Base-by-base conservation (phyloP, 1,140 invertebrate species). In the Apis cerana region DNA sequence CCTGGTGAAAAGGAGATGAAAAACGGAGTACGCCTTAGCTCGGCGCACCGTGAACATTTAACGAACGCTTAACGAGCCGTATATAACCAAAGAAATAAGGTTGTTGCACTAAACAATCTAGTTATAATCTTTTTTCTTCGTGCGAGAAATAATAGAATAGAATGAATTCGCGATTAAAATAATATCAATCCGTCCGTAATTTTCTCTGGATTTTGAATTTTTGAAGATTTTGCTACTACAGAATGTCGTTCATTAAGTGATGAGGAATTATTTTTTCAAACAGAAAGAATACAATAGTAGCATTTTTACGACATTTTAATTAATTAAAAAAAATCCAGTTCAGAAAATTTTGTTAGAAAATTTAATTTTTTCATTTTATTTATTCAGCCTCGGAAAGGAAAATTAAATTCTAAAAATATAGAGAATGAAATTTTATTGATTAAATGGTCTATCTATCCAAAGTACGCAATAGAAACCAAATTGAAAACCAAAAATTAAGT, bases 61-160 rank as follows among this genome's bases (percentile, higher is more conserved):
- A 88, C 82, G 77, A 87, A 88, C 76, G 74, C 69, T 87, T 84
- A 88, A 84, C 82, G 64, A 84, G 62, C 74, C 64, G 69, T 15
- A 27, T 21, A 15, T 67, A 52, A 61, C 33, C 59, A 62, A 59
- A 70, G 75, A 71, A 71, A 74, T 79, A 79, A 75, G 52, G 75
- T 59, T 78, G 62, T 72, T 58, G 77, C 50, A 56, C 56, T 79
- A 23, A 59, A 62, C 70, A 75, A 54, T 78, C 75, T 65, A 82
- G 56, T 68, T 85, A 76, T 43, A 59, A 56, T 86, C 70, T 77
- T 19, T 54, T 43, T 43, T 68, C 58, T 2, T 56, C 33, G 33
- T 33, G 33, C 33, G 43, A n/a, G 33, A 58, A 33, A 59, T 68
- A 72, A 71, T 82, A n/a, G n/a, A n/a, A n/a, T 33, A 33, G 10